Evolutionary conservation across 1,140 invertebrate species (phyloP), one percentile per base, ranked within the genome.

Genomic region (Belonocnema kinseyi): DNA sequence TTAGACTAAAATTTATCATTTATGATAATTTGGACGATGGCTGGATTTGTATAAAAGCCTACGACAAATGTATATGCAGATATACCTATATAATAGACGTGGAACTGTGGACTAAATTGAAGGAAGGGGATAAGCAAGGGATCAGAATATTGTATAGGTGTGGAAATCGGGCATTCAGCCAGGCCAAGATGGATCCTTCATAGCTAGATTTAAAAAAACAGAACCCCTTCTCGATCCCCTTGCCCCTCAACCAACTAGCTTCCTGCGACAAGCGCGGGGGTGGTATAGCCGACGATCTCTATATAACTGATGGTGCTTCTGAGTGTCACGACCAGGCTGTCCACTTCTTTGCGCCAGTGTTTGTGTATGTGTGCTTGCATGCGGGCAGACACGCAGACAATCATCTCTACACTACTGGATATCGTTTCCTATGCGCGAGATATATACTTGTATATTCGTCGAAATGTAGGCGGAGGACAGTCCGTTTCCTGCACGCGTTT

Each of bases 251-350:
- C n/a, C 21, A 53, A 72, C 46, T 72, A 72, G 46, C 13, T 72
- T 26, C 46, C 46, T 51, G 71, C 46, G 46, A 50, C 71, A 72
- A 51, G 46, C 21, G 71, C 50, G 71, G 77, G 40, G 73, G 58
- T 51, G 73, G 61, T 81, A 70, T 82, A 84, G 85, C 82, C 82
- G 81, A 74, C 84, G 81, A 86, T 80, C 85, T 85, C 85, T 83
- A 79, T 87, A 88, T 87, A 89, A 88, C 88, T 87, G 88, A 90
- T 90, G 88, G 87, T 89, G 85, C 88, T 90, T 89, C 86, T 84
- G 87, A 89, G 88, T 89, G 88, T 90, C 88, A 90, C 80, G 80
- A 83, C 79, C 88, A 90, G 88, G 81, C 87, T 86, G 85, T 86
- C 86, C 88, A 89, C 86, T 89, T 89, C 88, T 90, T 89, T 90